phyloP scores from a whole-genome alignment of 2,113 vertebrate species.

The Oostethus manadensis region DNA sequence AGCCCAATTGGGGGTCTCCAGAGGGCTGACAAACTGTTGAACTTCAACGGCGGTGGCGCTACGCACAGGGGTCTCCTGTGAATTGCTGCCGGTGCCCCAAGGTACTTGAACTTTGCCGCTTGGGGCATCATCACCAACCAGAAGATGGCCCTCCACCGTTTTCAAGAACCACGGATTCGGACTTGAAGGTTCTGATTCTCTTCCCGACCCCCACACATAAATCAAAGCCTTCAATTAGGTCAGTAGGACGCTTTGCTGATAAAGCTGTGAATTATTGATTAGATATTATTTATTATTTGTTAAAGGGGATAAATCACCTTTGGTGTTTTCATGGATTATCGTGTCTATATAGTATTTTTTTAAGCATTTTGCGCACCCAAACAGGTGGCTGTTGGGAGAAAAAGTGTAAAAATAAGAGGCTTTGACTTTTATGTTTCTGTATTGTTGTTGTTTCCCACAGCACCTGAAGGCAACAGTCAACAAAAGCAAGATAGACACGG shows the following conservation, averaged over 20 bases:
- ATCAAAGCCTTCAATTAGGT: conserved; percentile 44
- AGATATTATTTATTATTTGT: too few species aligned
- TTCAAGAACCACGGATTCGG: not conserved
- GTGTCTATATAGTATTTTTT: not conserved
- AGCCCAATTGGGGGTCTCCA: too few species aligned
- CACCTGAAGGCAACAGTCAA: not conserved
- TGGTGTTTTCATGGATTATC: conserved; percentile 7
- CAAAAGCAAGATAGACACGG: not conserved
- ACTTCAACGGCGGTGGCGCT: not conserved
- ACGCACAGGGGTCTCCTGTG: not conserved
- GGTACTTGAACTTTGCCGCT: not conserved
- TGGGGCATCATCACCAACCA: too few species aligned
- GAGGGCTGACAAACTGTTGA: too few species aligned
- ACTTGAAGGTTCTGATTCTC: not conserved
- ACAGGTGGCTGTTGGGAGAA: not conserved
- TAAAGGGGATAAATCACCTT: not conserved
- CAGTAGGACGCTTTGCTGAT: conserved; percentile 38
- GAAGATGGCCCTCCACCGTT: not conserved
- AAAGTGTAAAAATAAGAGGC: not conserved
- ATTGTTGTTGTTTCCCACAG: not conserved
- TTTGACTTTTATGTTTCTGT: not conserved
- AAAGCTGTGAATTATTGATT: conserved; percentile 58
- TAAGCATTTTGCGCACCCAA: too few species aligned
- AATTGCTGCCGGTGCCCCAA: not conserved
- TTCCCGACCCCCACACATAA: not conserved